Base-by-base conservation (phyloP, 2,113 vertebrate species). In the Eidolon helvum region DNA sequence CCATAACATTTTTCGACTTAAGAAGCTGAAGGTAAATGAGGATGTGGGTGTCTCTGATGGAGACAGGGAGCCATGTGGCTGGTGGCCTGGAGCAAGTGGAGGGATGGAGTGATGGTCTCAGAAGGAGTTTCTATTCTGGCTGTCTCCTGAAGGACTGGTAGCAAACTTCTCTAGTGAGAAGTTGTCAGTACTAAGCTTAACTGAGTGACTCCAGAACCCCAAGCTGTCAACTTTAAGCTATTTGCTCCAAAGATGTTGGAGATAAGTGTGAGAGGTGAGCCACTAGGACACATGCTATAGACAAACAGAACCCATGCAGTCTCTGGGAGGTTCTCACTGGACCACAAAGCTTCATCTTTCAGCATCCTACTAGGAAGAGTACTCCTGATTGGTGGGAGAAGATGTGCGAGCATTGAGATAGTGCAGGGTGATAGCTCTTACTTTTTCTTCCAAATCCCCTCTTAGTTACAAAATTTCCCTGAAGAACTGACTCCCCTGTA, bases 151-250 rank as follows among this genome's bases (percentile, higher is more conserved):
- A 87, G 66, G 94, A 69, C 50, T 55, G 74, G 26, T 33, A 69
- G 75, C 53, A 94, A 97, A 97, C 84, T 97, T 97, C 92, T 94
- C 65, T 33, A 33, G 30, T 77, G 90, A 93, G 85, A 78, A 96
- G 83, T 97, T 95, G 61, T 83, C 61, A 22, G 43, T 8, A 43
- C 48, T 45, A 10, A 93, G 63, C 68, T 95, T 59, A 68, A 45
- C 11, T 24, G 71, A 72, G 22, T 33, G 61, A 71, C 48, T 77
- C 24, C 78, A 65, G 40, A 87, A 45, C 10, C 63, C 6, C 38
- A 33, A 8, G 71, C 66, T 19, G 28, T 43, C 74, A 69, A 80
- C 92, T 72, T 91, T 75, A 55, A 65, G 45, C 40, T 59, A 15
- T 74, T 71, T n/a, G 12, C 63, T 69, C 43, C 22, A 14, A 68